Base-by-base conservation (phyloP, 2,797 vertebrate species). In the Neosilurus hyrtlii region DNA sequence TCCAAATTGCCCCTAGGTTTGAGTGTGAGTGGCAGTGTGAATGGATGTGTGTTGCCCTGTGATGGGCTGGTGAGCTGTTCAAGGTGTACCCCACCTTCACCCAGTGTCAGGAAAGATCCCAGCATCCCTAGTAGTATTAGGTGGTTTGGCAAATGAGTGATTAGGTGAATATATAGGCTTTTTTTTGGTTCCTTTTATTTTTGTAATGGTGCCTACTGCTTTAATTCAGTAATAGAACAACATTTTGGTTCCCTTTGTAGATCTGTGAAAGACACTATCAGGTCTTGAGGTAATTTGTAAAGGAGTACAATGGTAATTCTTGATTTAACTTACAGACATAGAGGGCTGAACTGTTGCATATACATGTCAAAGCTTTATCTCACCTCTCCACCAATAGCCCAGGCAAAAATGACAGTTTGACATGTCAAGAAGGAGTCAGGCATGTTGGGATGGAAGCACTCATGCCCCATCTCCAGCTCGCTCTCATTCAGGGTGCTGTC, bases 301-400 rank as follows among this genome's bases (percentile, higher is more conserved):
- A 24, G 12, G 22, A 24, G 7, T 72, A 18, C 18, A 18, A 57
- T 9, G 54, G 37, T 35, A 57, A 7, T 75, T 35, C 9, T 35
- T 35, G n/a, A 26, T n/a, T 22, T 4, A 72, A 52, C 49, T 24
- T 14, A 49, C 22, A 30, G 12, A 71, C 35, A 68, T 43, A 9
- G 66, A 68, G 18, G 72, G 26, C 71, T 12, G 3, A 14, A 59
- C 54, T 22, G 9, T 8, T 54, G 51, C 51, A 73, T 73, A 54
- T 54, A 26, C 49, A 56, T 26, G 8, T 56, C 15, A 10, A 61
- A 76, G 35, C 35, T 43, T 5, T 1, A 54, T 79, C 93, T 82
- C 90, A 96, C 96, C 95, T 96, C 94, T 90, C 96, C 96, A 85
- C 95, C 96, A 77, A 96, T 96, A 87, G 95, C 96, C 96, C 96